Evolutionary conservation across 2,797 vertebrate genomes (phyloP).

Genomic region (Scarus forsteni): DNA sequence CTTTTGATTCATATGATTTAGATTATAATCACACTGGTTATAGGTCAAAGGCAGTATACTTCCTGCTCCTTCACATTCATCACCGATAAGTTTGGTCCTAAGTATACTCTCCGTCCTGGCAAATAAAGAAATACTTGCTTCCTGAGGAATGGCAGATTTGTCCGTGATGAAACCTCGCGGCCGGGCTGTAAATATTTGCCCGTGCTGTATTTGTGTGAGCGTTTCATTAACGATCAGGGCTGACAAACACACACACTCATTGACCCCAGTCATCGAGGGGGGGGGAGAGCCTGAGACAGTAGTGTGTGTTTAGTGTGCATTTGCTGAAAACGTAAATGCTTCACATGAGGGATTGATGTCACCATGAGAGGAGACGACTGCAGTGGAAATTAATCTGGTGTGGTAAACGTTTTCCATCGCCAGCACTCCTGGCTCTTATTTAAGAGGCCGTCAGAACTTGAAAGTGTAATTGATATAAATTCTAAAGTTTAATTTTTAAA

Average conservation of each 20-base stretch:
- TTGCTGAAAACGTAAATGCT: constrained; percentile 76
- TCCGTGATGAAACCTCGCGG: constrained; percentile 79
- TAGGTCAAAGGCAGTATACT: constrained; percentile 81
- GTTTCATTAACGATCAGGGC: constrained; percentile 83
- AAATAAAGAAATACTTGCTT: constrained; percentile 67
- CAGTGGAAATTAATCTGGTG: constrained; percentile 76
- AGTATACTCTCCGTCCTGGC: constrained; percentile 68
- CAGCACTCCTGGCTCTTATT: constrained; percentile 76
- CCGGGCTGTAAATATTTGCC: constrained; percentile 85
- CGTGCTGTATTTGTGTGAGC: constrained; percentile 81
- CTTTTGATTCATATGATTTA: constrained; percentile 87
- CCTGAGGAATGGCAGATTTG: constrained; percentile 72
- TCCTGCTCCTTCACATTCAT: constrained; percentile 74
- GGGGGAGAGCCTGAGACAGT: constrained; percentile 72
- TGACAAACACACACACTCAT: constrained; percentile 82
- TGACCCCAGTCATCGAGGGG: constrained; percentile 71
- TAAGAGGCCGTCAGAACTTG: constrained; percentile 79
- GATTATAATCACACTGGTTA: constrained; percentile 84
- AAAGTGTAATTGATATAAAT: constrained; percentile 85
- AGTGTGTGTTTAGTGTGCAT: constrained; percentile 71
- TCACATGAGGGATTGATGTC: constrained; percentile 81
- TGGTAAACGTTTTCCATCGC: constrained; percentile 60
- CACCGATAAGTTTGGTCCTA: constrained; percentile 70
- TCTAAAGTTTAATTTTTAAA: constrained; percentile 84
- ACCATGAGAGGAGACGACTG: constrained; percentile 68